Evolutionary conservation across 92 coral and sea anemone genomes (phyloP).

Genomic region (Parazoanthus darwini): DNA sequence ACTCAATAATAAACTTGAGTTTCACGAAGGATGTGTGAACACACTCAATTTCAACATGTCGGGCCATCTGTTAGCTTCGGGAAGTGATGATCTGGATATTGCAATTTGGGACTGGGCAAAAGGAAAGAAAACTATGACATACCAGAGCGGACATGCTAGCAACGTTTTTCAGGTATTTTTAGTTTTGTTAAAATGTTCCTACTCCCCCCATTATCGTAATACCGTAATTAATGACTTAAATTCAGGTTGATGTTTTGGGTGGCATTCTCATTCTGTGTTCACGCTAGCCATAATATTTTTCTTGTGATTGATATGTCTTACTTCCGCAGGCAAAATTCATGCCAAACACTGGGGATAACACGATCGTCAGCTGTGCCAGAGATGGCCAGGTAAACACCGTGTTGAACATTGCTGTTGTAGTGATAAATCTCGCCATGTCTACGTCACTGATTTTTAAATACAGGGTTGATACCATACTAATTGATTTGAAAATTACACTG

Average conservation of each 20-base stretch:
- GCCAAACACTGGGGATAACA: conserved; percentile 90
- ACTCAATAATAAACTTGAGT: conserved; percentile 73
- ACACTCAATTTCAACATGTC: conserved; percentile 87
- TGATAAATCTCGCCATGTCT: too few species aligned
- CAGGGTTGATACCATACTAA: too few species aligned
- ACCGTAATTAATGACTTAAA: neutral
- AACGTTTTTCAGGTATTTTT: conserved; percentile 93
- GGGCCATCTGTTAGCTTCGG: conserved; percentile 92
- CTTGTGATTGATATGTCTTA: neutral
- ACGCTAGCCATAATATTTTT: neutral
- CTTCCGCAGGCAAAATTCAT: conserved; percentile 90
- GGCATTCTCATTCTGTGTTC: too few species aligned
- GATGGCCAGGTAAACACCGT: conserved; percentile 86
- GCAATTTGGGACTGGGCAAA: conserved; percentile 99
- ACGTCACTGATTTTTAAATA: too few species aligned
- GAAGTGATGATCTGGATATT: conserved; percentile 93
- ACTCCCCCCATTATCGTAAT: neutral
- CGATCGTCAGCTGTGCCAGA: conserved; percentile 95
- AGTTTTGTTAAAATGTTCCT: conserved; percentile 4
- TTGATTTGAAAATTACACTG: too few species aligned
- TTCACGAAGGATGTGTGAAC: conserved; percentile 96
- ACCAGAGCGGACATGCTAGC: conserved; percentile 95
- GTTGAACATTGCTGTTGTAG: too few species aligned
- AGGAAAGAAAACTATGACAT: conserved; percentile 77
- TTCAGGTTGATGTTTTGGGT: neutral